Evolutionary conservation across 2,797 vertebrate species (phyloP).

Genomic region (Epinephelus coioides): DNA sequence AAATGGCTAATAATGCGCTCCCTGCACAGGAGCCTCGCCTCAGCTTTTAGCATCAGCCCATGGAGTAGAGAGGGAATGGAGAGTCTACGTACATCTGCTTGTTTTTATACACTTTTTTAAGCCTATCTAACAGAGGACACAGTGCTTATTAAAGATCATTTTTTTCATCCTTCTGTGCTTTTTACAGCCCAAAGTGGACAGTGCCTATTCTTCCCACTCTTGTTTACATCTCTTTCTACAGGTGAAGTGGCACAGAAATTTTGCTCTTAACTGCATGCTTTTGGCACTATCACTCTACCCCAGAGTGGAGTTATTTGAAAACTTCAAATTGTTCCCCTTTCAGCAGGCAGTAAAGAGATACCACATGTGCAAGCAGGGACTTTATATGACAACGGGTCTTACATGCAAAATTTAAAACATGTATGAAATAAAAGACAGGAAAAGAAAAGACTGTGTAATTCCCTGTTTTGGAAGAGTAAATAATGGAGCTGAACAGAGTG

Average conservation of each 20-base stretch:
- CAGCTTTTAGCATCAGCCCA: constrained; percentile 76
- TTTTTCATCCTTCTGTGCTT: constrained; percentile 55
- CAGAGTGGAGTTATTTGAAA: constrained; percentile 49
- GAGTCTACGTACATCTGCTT: constrained; percentile 38
- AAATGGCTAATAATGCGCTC: constrained; percentile 54
- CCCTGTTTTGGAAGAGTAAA: constrained; percentile 43
- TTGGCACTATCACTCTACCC: constrained; percentile 5
- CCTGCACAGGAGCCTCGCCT: constrained; percentile 58
- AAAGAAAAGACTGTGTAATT: constrained; percentile 1
- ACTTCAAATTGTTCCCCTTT: constrained; percentile 54
- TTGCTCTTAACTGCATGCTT: constrained; percentile 40
- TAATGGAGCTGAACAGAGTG: constrained; percentile 26
- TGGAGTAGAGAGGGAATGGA: constrained; percentile 57
- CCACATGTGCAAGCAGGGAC: neutral
- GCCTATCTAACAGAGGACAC: constrained; percentile 51
- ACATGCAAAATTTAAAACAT: neutral
- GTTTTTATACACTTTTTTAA: constrained; percentile 56
- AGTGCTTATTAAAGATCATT: constrained; percentile 59
- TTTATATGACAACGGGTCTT: neutral
- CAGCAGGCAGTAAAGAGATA: neutral
- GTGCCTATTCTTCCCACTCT: constrained; percentile 39
- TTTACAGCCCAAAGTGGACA: constrained; percentile 58
- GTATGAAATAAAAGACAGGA: neutral
- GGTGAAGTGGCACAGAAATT: constrained; percentile 47
- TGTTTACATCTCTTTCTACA: constrained; percentile 40